Percentiles rank a stretch among this genome's conserved stretches.
phyloP scores from a whole-genome alignment of 2,113 vertebrate genomes.

The Poeciliopsis retropinna region DNA sequence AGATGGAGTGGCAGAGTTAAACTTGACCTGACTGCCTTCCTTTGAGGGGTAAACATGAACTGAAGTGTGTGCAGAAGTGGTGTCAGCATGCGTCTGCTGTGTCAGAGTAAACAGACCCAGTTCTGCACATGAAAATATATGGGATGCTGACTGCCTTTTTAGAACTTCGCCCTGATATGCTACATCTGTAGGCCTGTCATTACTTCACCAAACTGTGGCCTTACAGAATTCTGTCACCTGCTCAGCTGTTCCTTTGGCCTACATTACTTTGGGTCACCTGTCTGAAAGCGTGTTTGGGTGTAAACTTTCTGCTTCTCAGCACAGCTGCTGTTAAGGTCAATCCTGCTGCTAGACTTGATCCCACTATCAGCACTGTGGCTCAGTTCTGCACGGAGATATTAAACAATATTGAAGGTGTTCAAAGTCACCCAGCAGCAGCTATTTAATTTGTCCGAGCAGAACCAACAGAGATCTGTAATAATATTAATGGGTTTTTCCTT shows the following conservation, averaged over 20 bases:
- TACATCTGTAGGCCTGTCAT: not conserved
- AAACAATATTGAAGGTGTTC: not conserved
- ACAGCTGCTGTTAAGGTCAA: constrained; percentile 32
- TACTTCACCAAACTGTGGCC: constrained; percentile 3
- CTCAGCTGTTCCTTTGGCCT: constrained; percentile 3
- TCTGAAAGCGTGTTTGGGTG: constrained; percentile 6
- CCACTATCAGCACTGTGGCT: constrained; percentile 17
- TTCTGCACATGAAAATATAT: not conserved
- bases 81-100: constrained; percentile 13
- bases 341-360: constrained; percentile 31
- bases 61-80: constrained; percentile 24
- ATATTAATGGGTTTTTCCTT: constrained; percentile 7
- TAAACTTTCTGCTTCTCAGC: constrained; percentile 16
- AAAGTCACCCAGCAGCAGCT: not conserved
- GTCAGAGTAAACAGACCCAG: not conserved
- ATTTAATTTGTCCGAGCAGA: not conserved
- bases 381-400: not conserved
- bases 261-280: constrained; percentile 4
- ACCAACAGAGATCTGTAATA: not conserved
- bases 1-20: constrained; percentile 60
- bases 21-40: constrained; percentile 49
- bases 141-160: constrained; percentile 12
- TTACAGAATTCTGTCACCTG: constrained; percentile 23
- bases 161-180: constrained; percentile 6
- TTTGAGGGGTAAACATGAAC: constrained; percentile 27